These are phyloP conservation scores for Tortrix viridana DNA, from an alignment of 2,888 invertebrate genomes.

Conservation along the genomic window DNA sequence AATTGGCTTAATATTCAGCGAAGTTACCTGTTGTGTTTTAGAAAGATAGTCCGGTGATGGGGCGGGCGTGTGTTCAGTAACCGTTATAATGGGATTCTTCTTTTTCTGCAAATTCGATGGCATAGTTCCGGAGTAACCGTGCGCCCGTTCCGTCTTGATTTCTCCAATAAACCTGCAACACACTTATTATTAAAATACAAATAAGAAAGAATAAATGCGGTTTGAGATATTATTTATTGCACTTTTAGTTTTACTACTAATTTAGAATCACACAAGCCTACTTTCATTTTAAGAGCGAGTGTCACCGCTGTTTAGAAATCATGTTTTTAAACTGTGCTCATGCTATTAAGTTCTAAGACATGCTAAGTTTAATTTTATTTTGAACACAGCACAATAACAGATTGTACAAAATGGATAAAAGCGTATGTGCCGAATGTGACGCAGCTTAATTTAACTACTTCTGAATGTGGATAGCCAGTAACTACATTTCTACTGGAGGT, in stretches of 20 bases:
- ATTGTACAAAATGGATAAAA: slow-evolving; percentile 14
- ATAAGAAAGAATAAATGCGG: background rate
- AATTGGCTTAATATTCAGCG: background rate
- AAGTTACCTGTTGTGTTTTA: slow-evolving; percentile 84
- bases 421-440: slow-evolving; percentile 23
- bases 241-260: background rate
- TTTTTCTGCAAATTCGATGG: slow-evolving; percentile 85
- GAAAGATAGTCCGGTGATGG: slow-evolving; percentile 94
- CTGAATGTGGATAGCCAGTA: background rate
- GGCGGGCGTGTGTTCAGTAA: slow-evolving; percentile 97
- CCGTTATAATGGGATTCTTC: slow-evolving; percentile 97
- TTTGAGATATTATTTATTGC: background rate
- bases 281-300: slow-evolving; percentile 3
- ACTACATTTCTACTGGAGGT: slow-evolving; percentile 25
- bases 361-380: slow-evolving; percentile 20
- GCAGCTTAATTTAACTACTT: slow-evolving; percentile 25
- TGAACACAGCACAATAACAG: slow-evolving; percentile 11
- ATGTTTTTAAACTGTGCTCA: slow-evolving; percentile 26
- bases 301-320: slow-evolving; percentile 38
- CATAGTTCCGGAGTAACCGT: slow-evolving; percentile 80
- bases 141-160: slow-evolving; percentile 85
- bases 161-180: slow-evolving; percentile 88
- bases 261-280: slow-evolving; percentile 23
- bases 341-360: slow-evolving; percentile 27
- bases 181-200: background rate